Conservation (phyloP, 37 sponge, comb jelly and placozoan species). For the Chondrosia reniformis region DNA sequence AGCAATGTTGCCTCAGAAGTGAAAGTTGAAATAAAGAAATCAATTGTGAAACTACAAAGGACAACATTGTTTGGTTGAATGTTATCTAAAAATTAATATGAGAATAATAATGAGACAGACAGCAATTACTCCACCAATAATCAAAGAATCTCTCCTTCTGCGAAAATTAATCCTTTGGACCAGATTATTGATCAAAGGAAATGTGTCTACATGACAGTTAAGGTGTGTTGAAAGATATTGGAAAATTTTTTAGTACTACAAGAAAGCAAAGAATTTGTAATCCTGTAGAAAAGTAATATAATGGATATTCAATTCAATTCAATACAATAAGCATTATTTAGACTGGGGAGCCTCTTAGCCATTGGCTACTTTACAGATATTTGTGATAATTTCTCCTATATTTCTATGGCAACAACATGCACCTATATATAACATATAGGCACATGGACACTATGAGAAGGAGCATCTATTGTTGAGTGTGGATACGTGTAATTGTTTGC, state of each 20-base stretch:
- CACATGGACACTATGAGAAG: conserved; percentile 24
- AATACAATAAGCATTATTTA: too few relatives aligned
- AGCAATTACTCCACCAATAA: conserved; percentile 93
- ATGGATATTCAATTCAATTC: too few relatives aligned
- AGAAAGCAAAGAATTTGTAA: not conserved
- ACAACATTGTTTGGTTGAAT: not conserved
- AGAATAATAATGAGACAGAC: conserved; percentile 90
- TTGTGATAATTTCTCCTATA: too few relatives aligned
- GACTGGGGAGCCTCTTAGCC: too few relatives aligned
- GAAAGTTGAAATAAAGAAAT: not conserved
- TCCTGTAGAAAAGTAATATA: too few relatives aligned
- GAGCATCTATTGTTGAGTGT: too few relatives aligned
- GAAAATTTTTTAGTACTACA: not conserved
- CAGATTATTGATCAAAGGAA: conserved; percentile 93
- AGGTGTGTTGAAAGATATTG: not conserved
- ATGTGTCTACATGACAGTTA: conserved; percentile 55
- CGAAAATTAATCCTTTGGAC: conserved; percentile 91
- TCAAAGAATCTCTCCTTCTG: conserved; percentile 87
- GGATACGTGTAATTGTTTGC: conserved; percentile 70
- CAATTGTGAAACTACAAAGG: not conserved
- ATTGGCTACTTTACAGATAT: too few relatives aligned
- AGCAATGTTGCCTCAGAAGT: not conserved
- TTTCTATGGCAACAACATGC: too few relatives aligned
- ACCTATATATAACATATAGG: not conserved
- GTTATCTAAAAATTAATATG: conserved; percentile 67